Evolutionary conservation across 2,113 vertebrate genomes (phyloP).

Genomic region (Stegastes partitus): DNA sequence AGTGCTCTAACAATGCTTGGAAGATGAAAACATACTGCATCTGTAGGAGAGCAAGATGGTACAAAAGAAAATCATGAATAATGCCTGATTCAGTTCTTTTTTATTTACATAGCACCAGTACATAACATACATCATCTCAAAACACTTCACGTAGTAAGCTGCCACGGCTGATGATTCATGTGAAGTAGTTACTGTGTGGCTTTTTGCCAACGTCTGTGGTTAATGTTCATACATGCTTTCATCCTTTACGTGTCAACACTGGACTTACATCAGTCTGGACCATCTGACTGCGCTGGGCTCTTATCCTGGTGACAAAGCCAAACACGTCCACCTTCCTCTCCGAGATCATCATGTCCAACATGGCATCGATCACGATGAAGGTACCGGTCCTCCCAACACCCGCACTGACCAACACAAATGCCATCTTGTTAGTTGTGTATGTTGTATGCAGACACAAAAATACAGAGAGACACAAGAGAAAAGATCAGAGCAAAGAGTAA

Average conservation of each 20-base stretch:
- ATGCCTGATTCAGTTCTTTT: too few relatives aligned
- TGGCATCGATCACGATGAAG: constrained; percentile 98
- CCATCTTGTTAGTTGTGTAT: not conserved
- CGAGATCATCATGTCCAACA: constrained; percentile 98
- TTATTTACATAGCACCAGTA: too few relatives aligned
- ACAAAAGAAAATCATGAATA: not conserved
- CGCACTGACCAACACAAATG: constrained; percentile 82
- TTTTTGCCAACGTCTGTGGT: too few relatives aligned
- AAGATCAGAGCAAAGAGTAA: not conserved
- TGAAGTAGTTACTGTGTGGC: too few relatives aligned
- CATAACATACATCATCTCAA: too few relatives aligned
- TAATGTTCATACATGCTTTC: not conserved
- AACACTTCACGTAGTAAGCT: too few relatives aligned
- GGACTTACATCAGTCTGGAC: constrained; percentile 96
- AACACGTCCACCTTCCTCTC: constrained; percentile 98
- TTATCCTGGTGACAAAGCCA: constrained; percentile 96
- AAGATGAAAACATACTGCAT: constrained; percentile 99
- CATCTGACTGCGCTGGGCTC: constrained; percentile 99
- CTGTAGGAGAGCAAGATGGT: constrained; percentile 75
- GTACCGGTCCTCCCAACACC: constrained; percentile 97
- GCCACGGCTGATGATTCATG: not conserved
- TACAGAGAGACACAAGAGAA: not conserved
- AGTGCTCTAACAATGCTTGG: constrained; percentile 97
- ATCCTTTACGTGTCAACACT: not conserved
- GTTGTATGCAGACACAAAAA: not conserved